Percentiles rank a stretch among this genome's conserved stretches.
phyloP scores from a whole-genome alignment of 2,797 vertebrate species.

The Ctenochaetus hawaiiensis region DNA sequence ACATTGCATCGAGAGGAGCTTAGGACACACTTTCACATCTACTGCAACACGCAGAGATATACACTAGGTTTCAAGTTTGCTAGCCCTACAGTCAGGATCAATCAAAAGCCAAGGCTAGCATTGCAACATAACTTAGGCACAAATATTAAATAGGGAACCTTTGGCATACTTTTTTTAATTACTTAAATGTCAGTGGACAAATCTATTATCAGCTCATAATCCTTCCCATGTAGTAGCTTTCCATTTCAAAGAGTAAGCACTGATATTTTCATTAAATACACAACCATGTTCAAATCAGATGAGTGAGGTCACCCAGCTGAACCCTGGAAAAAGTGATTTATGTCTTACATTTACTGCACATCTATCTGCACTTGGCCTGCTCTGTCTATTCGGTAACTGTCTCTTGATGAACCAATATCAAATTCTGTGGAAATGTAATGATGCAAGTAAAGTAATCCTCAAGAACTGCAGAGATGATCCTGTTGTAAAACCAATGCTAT shows the following conservation, averaged over 20 bases:
- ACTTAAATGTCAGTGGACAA: slow-evolving; percentile 30
- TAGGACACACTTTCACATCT: too few relatives aligned
- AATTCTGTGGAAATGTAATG: slow-evolving; percentile 28
- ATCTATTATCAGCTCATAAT: slow-evolving; percentile 24
- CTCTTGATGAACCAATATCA: slow-evolving; percentile 38
- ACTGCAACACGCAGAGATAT: too few relatives aligned
- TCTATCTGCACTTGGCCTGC: slow-evolving; percentile 9
- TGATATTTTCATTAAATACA: slow-evolving; percentile 44
- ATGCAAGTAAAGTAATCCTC: slow-evolving; percentile 36
- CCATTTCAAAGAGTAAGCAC: slow-evolving; percentile 10
- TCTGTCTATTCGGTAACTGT: slow-evolving; percentile 32
- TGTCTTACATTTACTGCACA: slow-evolving; percentile 1
- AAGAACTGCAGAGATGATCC: slow-evolving; percentile 37
- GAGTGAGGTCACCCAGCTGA: slow-evolving; percentile 21
- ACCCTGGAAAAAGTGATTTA: slow-evolving; percentile 33
- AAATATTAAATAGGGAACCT: not conserved
- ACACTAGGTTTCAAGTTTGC: too few relatives aligned
- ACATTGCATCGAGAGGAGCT: too few relatives aligned
- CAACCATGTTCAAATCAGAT: slow-evolving; percentile 40
- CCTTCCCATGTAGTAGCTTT: slow-evolving; percentile 12
- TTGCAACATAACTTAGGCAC: too few relatives aligned
- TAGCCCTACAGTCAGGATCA: too few relatives aligned
- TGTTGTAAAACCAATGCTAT: slow-evolving; percentile 17
- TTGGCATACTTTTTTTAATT: slow-evolving; percentile 11
- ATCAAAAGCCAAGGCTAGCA: too few relatives aligned